Evolutionary conservation across 2,888 invertebrate genomes (phyloP), one percentile per base, ranked within the genome.

Genomic region (Noctua comes): DNA sequence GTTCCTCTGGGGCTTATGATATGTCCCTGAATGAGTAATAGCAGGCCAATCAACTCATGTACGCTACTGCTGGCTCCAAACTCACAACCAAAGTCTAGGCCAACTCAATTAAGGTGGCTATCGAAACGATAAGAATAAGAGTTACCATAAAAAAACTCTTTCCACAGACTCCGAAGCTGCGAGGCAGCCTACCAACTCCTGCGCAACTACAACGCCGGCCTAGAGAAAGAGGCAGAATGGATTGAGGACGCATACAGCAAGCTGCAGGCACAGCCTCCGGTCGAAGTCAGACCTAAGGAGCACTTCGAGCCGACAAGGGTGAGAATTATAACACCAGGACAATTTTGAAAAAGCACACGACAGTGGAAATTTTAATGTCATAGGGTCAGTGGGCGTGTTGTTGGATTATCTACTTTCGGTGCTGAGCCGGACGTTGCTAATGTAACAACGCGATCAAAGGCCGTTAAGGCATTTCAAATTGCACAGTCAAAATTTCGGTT

Each of bases 101-200:
- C 11, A 57, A 57, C 54, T 57, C 57, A 57, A n/a, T 57, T 57
- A 4, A 57, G 13, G n/a, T n/a, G 57, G 5, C 57, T n/a, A n/a
- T 51, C 51, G 21, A n/a, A 57, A n/a, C 1, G 18, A 21, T n/a
- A n/a, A 57, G 11, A 57, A 11, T n/a, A 57, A 57, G 1, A n/a
- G 13, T 57, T 57, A 27, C 4, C 10, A 57, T 57, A 36, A n/a
- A 10, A 10, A 54, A 36, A 71, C 73, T 83, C 1, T 46, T 85
- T 86, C 87, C 93, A 75, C 92, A 98, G 99, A 94, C 97, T 99
- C 82, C 98, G 98, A 87, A 98, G 99, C 93, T 98, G 99, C 92
- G 99, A 99, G 93, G 98, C 98, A 48, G 99, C 99, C 0, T 98
- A 99, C 92, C 98, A 98, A 91, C 97, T 99, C 86, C 97, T 99